Base-by-base conservation (phyloP, 1,140 invertebrate species). In the Drosophila gunungcola region DNA sequence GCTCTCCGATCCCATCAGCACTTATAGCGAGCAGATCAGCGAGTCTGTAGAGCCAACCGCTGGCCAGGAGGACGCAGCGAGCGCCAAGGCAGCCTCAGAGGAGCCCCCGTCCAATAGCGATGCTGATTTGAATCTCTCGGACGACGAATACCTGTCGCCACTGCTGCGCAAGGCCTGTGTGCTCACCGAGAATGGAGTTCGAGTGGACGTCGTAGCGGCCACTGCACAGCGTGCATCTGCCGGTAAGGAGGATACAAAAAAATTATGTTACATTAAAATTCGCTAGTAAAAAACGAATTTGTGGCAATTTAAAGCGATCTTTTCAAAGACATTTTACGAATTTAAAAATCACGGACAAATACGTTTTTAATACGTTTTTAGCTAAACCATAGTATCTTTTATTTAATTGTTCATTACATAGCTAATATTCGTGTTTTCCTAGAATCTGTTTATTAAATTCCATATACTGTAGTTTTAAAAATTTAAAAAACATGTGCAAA, bases 1-100 rank as follows among this genome's bases (percentile, higher is more conserved):
- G 86, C 78, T 92, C 2, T 91, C 91, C 7, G 91, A 92, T 81
- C 91, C 91, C 9, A 88, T 92, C 10, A 91, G 80, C 54, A 84
- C 89, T 2, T 92, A 91, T 55, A 91, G 90, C 53, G 90, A 91
- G 51, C 85, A 92, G 69, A 73, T 92, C 29, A 90, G 80, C 60
- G 81, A 83, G 54, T 10, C 51, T 25, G 34, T 51, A 10, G 41
- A n/a, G 2, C 7, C 42, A 4, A 45, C 29, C 0, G 42, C 69
- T 3, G 12, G 21, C 0, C 69, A 46, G 3, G 29, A 70, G 2
- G 62, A 58, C 16, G 10, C 10, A 9, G 54, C 36, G n/a, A 27
- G 3, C 13, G 36, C 29, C 10, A 25, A 13, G 4, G 29, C 7
- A 60, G 36, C 11, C 10, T 0, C 6, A 3, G 60, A 21, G 21